Evolutionary conservation across 2,888 invertebrate species (phyloP), one percentile per base, ranked within the genome.

Genomic region (Chaitophorus viminalis): DNA sequence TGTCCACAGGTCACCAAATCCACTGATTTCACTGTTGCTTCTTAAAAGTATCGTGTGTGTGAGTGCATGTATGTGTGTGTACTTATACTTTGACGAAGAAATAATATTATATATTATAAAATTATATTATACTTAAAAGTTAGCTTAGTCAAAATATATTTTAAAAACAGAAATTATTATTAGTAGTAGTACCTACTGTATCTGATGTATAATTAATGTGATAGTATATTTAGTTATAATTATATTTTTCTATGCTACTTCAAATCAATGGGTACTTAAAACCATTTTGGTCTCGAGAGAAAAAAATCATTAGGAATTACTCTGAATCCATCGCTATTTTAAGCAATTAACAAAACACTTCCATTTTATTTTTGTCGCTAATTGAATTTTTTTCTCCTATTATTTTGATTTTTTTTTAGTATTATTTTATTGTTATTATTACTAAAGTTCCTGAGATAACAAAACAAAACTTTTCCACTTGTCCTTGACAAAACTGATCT

Each of bases 401-500:
- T 76, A 68, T 76, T 84, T 75, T 83, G 31, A 75, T 65, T 84
- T 46, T 39, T 72, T 31, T 54, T 54, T 39, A 68, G 8, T 76
- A 36, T 36, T 82, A 3, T 79, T 72, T 68, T 74, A n/a, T 84
- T 31, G 17, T 68, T 84, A 31, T 68, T 76, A 84, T 76, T 68
- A 68, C 68, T 79, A 65, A 87, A 81, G 87, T 87, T 87, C 87
- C 87, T 87, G 87, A 39, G 36, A 86, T 65, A 87, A 87, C 36
- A 78, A 84, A 46, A 79, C 68, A 60, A 76, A 79, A 70, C 72
- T 79, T 81, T 87, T 81, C 87, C 81, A 81, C 74, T 81, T 87
- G 87, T 87, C 75, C 60, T 81, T 65, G 87, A 87, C 87, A 74
- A 65, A 81, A 87, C 79, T 87, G 87, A 87, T 87, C 87, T 87